A percentile compares a stretch with the other conserved stretches of the same genome.
These are phyloP conservation scores for Chrysolina haemoptera DNA, from an alignment of 2,888 invertebrate genomes.

Conservation along the genomic window DNA sequence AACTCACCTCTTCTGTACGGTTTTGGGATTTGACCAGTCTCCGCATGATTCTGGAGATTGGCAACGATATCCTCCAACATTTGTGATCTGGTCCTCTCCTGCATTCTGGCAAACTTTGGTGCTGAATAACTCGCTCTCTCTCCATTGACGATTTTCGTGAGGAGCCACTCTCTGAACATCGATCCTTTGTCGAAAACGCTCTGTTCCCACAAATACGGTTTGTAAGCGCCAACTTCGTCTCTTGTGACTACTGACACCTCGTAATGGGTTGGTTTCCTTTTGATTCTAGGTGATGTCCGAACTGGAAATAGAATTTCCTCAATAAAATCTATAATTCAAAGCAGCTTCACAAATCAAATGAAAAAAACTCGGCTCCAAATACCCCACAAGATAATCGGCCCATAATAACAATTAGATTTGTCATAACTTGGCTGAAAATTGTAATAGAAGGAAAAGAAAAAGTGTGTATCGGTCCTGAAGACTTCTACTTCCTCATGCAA, in stretches of 20 bases:
- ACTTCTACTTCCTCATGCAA: no score
- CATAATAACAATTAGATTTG: no score
- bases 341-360: no score
- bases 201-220: constrained; percentile 96
- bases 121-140: constrained; percentile 95
- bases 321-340: no score
- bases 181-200: constrained; percentile 94
- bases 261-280: constrained; percentile 88
- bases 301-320: constrained; percentile 72
- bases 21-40: constrained; percentile 96
- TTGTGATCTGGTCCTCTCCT: constrained; percentile 92
- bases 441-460: no score
- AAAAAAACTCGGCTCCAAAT: no score
- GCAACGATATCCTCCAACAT: constrained; percentile 96
- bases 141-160: constrained; percentile 95
- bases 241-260: constrained; percentile 94
- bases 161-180: constrained; percentile 95
- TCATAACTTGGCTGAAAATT: no score
- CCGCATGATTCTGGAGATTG: constrained; percentile 93
- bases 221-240: constrained; percentile 96
- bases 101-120: constrained; percentile 95
- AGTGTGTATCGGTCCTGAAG: no score
- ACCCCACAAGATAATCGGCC: no score
- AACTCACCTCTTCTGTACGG: constrained; percentile 85
- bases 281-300: constrained; percentile 88